phyloP scores from a whole-genome alignment of 2,888 invertebrate species.

The Drosophila pegasa region DNA sequence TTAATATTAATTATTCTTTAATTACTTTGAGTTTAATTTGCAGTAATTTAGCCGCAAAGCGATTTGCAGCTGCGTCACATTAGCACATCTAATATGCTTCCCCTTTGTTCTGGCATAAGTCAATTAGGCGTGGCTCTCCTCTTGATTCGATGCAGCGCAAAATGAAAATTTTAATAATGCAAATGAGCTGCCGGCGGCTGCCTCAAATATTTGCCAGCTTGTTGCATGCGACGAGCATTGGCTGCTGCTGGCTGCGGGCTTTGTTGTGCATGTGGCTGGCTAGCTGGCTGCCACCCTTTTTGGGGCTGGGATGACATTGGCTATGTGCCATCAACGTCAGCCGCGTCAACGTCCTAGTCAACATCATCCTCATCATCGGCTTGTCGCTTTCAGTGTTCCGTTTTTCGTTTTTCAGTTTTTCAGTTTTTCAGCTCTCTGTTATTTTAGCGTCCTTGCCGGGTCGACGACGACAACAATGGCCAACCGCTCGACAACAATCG shows the following conservation, averaged over 20 bases:
- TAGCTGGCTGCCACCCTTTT: background rate
- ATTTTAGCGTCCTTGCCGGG: conserved; percentile 67
- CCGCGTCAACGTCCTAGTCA: conserved; percentile 20
- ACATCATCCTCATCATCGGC: conserved; percentile 58
- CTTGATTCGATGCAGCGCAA: conserved; percentile 41
- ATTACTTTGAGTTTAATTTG: background rate
- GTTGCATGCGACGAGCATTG: conserved; percentile 60
- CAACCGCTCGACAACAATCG: conserved; percentile 68
- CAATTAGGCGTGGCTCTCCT: conserved; percentile 44
- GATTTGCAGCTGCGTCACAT: conserved; percentile 19
- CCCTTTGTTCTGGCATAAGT: conserved; percentile 29
- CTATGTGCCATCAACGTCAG: conserved; percentile 59
- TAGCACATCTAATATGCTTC: conserved; percentile 16
- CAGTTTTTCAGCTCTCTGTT: conserved; percentile 68
- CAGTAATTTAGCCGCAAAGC: background rate
- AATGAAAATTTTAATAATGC: conserved; percentile 79
- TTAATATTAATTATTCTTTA: background rate
- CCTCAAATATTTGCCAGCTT: conserved; percentile 54
- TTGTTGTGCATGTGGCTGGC: conserved; percentile 20
- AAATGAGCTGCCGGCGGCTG: conserved; percentile 58
- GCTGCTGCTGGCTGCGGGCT: conserved; percentile 14
- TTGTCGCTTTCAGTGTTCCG: conserved; percentile 71
- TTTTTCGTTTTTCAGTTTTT: too few relatives aligned
- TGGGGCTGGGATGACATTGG: conserved; percentile 46
- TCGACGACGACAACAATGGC: conserved; percentile 65